These are phyloP conservation scores for Crotalus horridus DNA, from an alignment of 2,113 vertebrate species.

Conservation along the genomic window DNA sequence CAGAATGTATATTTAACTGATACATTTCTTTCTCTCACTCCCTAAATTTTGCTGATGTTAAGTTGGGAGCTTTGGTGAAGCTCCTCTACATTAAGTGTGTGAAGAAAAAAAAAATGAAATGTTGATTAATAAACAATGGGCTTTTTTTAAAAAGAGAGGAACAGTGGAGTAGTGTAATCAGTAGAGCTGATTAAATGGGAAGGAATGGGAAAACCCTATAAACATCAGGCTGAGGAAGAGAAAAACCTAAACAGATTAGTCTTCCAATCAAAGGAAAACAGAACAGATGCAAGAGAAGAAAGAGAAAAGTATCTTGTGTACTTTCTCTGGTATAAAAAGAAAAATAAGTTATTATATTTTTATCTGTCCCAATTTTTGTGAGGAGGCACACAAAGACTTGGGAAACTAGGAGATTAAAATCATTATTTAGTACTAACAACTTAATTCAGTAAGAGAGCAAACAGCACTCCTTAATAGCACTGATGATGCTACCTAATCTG, in stretches of 20 bases:
- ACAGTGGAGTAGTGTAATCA: too few relatives aligned
- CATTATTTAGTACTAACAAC: neutral
- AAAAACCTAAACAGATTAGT: neutral
- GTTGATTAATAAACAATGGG: neutral
- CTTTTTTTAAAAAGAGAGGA: neutral
- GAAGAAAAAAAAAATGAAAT: neutral
- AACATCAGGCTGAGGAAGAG: neutral
- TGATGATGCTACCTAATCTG: too few relatives aligned
- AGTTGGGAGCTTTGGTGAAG: neutral
- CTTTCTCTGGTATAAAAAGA: neutral
- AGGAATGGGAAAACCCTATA: neutral
- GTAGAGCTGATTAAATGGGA: neutral
- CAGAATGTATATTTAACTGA: neutral
- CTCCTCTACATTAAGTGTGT: neutral
- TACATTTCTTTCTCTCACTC: neutral
- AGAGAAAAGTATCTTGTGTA: neutral
- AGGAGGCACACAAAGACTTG: neutral
- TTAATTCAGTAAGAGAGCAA: neutral
- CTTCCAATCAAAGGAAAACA: neutral
- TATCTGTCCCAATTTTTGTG: neutral
- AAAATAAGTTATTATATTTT: neutral
- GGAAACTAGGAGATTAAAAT: neutral
- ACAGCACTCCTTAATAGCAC: too few relatives aligned
- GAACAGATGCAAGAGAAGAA: neutral
- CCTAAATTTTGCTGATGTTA: neutral